Percentiles rank a stretch among this genome's conserved stretches.
These are phyloP conservation scores for Heteromyza rotundicornis DNA, from an alignment of 2,888 invertebrate species.

Conservation along the genomic window DNA sequence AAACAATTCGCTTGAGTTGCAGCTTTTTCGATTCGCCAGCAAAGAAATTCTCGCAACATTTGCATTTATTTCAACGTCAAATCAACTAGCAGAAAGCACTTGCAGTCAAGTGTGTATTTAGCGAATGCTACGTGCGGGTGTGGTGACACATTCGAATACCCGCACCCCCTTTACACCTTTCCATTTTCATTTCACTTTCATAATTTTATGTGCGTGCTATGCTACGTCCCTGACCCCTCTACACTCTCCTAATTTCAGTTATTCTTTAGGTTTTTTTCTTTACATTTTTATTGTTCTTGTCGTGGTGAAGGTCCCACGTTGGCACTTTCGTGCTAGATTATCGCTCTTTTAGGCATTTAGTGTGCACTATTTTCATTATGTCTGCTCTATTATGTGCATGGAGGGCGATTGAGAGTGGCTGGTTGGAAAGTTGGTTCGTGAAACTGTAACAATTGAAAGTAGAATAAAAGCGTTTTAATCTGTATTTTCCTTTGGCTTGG, in stretches of 20 bases:
- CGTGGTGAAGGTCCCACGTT: slow-evolving; percentile 14
- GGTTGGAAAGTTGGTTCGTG: no score
- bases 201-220: slow-evolving; percentile 34
- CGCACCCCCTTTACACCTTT: not conserved
- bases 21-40: not conserved
- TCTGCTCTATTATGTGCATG: not conserved
- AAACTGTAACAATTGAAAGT: slow-evolving; percentile 12
- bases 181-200: not conserved
- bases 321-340: slow-evolving; percentile 37
- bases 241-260: no score
- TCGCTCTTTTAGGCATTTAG: slow-evolving; percentile 27
- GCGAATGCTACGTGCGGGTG: no score
- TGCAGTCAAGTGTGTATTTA: no score
- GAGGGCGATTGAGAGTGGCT: not conserved
- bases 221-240: no score
- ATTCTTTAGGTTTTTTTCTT: no score
- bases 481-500: no score
- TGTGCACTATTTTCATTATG: not conserved
- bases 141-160: no score
- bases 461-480: no score
- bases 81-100: not conserved
- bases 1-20: not conserved
- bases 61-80: slow-evolving; percentile 6
- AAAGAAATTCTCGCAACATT: slow-evolving; percentile 1
- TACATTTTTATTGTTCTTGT: slow-evolving; percentile 10